phyloP scores from a whole-genome alignment of 2,888 invertebrate species.

The Plusia festucae region DNA sequence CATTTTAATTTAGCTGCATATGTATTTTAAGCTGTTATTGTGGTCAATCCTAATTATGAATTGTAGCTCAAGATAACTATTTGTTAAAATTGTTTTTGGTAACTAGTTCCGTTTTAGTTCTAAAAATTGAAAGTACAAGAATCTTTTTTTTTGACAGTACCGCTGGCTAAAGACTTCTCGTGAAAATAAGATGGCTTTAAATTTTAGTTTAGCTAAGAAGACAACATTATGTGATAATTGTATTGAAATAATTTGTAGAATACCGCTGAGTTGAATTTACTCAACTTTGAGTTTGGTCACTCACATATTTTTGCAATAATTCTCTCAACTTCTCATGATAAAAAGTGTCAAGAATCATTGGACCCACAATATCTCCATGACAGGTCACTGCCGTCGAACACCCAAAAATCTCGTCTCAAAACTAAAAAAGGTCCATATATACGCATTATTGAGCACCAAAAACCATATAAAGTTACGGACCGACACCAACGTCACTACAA shows the following conservation, averaged over 20 bases:
- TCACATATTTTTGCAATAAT: neutral
- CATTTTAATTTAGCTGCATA: neutral
- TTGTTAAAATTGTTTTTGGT: neutral
- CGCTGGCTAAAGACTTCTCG: too few relatives aligned
- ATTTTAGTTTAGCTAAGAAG: too few relatives aligned
- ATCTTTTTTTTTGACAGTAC: neutral
- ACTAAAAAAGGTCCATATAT: slow-evolving; percentile 31
- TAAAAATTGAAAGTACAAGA: neutral
- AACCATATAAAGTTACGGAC: slow-evolving; percentile 36
- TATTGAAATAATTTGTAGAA: too few relatives aligned
- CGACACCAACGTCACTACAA: slow-evolving; percentile 23
- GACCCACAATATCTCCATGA: slow-evolving; percentile 18
- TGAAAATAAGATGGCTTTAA: too few relatives aligned
- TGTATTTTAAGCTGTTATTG: neutral
- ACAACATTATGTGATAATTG: too few relatives aligned
- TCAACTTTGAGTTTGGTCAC: too few relatives aligned
- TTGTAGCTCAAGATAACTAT: neutral
- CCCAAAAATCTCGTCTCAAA: neutral
- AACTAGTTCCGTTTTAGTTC: neutral
- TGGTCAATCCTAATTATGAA: neutral
- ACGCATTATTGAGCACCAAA: slow-evolving; percentile 47
- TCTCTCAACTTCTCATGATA: neutral
- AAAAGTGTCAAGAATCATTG: neutral
- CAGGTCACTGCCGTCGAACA: slow-evolving; percentile 2
- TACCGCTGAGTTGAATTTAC: too few relatives aligned